A percentile compares a stretch with the other conserved stretches of the same genome.
Evolutionary conservation across 1,140 invertebrate species (phyloP).

Genomic region (Phymorhynchus buccinoides): DNA sequence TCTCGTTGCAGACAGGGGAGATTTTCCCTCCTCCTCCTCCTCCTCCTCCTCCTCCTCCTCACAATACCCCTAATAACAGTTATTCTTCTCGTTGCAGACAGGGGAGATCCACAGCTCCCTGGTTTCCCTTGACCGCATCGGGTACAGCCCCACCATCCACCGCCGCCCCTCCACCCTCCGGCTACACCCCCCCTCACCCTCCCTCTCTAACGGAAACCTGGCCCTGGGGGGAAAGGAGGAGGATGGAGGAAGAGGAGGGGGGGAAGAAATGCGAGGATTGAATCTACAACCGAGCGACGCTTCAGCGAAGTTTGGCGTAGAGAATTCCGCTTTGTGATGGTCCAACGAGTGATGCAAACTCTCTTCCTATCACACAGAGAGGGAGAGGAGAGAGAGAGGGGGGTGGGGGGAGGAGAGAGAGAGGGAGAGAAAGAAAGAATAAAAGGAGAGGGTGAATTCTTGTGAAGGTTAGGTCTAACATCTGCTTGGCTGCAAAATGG

Average conservation of each 20-base stretch:
- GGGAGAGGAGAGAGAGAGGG: not conserved
- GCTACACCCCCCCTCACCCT: not conserved
- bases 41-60: too few species aligned
- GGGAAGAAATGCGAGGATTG: not conserved
- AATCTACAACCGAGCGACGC: not conserved
- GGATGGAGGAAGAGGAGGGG: not conserved
- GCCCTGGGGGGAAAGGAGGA: not conserved
- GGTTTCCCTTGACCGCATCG: slow-evolving; percentile 4
- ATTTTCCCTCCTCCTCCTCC: too few species aligned
- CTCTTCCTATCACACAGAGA: too few species aligned
- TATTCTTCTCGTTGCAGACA: not conserved
- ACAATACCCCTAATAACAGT: too few species aligned
- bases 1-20: too few species aligned
- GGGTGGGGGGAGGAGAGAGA: not conserved
- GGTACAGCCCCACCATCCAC: slow-evolving; percentile 32
- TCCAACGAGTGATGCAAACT: too few species aligned
- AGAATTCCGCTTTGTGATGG: not conserved
- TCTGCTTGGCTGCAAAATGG: too few species aligned
- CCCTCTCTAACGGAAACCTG: not conserved
- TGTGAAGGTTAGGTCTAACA: too few species aligned
- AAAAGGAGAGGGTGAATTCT: too few species aligned
- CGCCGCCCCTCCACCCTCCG: slow-evolving; percentile 32
- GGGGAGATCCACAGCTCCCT: not conserved
- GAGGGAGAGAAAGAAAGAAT: not conserved
- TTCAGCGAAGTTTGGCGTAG: not conserved